phyloP scores from a whole-genome alignment of 2,888 invertebrate species.

The Octonoba sinensis region DNA sequence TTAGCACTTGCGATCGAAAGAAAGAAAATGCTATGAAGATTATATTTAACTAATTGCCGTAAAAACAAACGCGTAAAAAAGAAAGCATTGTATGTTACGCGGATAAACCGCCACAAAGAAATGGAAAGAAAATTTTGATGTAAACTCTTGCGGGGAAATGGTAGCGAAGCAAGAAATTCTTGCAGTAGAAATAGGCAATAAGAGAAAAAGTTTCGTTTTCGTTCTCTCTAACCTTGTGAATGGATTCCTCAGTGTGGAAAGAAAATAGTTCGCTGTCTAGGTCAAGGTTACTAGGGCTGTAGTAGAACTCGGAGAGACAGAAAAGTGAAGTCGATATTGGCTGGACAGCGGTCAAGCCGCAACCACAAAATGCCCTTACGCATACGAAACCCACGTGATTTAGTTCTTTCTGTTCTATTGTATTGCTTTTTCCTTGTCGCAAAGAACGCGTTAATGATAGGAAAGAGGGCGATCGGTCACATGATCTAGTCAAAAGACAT shows the following conservation, averaged over 20 bases:
- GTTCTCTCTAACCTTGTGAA: conserved; percentile 46
- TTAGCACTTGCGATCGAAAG: no score
- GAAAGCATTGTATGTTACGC: no score
- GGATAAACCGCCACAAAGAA: no score
- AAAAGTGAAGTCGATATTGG: conserved; percentile 20
- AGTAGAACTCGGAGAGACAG: conserved; percentile 28
- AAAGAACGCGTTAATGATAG: no score
- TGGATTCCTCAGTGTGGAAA: conserved; percentile 33
- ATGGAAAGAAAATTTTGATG: no score
- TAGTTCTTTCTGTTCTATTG: conserved; percentile 8
- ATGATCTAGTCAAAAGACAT: no score
- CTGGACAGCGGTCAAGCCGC: conserved; percentile 56
- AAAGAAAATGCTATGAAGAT: no score
- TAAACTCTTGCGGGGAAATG: not conserved
- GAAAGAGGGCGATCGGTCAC: no score
- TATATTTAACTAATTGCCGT: no score
- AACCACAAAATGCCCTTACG: conserved; percentile 5
- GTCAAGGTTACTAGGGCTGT: conserved; percentile 58
- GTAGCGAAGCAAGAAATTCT: conserved; percentile 22
- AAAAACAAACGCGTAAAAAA: no score
- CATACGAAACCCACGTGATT: conserved; percentile 40
- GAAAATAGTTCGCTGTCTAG: conserved; percentile 47
- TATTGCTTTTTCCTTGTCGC: not conserved
- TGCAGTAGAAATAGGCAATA: conserved; percentile 36
- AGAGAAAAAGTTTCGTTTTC: conserved; percentile 29